Evolutionary conservation across 2,797 vertebrate genomes (phyloP).

Genomic region (Sciurus carolinensis): DNA sequence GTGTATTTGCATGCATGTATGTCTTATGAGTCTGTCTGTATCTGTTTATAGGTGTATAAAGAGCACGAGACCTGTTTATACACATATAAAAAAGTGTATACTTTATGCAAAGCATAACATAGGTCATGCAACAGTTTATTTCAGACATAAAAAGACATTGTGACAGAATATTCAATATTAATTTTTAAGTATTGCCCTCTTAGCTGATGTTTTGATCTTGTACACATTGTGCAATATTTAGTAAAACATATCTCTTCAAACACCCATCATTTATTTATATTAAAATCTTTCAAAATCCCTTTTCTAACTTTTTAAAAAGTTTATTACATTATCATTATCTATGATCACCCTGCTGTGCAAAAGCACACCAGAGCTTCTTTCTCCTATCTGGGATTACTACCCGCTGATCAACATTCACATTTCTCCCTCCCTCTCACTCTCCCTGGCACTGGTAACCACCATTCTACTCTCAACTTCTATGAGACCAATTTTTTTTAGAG

Average conservation of each 20-base stretch:
- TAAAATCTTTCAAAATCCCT: neutral
- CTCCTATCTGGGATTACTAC: too few species aligned
- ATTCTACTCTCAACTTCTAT: neutral
- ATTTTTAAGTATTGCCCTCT: neutral
- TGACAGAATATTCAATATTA: neutral
- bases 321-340: neutral
- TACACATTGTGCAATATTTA: neutral
- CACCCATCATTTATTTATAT: neutral
- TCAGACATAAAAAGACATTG: neutral
- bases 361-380: neutral
- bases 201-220: neutral
- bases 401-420: too few species aligned
- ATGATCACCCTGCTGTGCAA: too few species aligned
- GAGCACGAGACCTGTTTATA: too few species aligned
- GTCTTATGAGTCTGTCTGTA: neutral
- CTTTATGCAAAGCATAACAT: neutral
- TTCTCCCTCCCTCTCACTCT: neutral
- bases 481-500: neutral
- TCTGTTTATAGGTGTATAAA: neutral
- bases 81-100: neutral
- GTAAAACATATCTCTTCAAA: neutral
- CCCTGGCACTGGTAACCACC: neutral
- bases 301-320: too few species aligned
- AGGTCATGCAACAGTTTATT: neutral
- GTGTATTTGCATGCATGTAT: rapidly evolving